Evolutionary conservation across 53 echinoderm and acorn worm species (phyloP).

Genomic region (Luidia sarsii): DNA sequence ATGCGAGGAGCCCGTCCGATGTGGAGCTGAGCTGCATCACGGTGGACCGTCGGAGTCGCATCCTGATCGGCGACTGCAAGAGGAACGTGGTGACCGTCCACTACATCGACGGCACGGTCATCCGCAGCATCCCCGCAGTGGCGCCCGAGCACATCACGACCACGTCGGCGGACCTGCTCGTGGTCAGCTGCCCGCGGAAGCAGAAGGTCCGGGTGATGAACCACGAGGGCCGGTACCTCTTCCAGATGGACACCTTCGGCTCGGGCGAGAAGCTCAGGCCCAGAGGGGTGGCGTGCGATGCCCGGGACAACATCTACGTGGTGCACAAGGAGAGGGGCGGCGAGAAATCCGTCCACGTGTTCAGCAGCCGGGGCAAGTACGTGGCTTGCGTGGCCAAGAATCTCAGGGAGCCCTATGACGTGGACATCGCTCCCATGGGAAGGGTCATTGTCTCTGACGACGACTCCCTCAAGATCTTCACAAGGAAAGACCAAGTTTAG

Average conservation of each 20-base stretch:
- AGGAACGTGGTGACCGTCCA: constrained; percentile 72
- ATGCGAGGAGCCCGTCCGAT: constrained; percentile 23
- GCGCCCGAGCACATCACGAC: constrained; percentile 80
- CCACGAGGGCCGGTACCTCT: constrained; percentile 67
- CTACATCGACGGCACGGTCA: constrained; percentile 65
- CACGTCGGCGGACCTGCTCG: constrained; percentile 68
- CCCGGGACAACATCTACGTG: constrained; percentile 80
- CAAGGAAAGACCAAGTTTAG: background rate
- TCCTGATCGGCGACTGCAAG: constrained; percentile 78
- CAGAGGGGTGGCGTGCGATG: constrained; percentile 80
- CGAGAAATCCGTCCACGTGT: constrained; percentile 88
- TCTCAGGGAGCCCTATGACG: constrained; percentile 85
- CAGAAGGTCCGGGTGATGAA: constrained; percentile 89
- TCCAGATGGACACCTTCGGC: constrained; percentile 81
- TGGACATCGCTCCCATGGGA: constrained; percentile 69
- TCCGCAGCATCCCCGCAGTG: constrained; percentile 73
- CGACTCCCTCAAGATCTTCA: constrained; percentile 76
- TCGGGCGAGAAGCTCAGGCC: constrained; percentile 80
- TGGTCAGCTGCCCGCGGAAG: constrained; percentile 84
- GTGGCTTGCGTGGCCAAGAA: constrained; percentile 73
- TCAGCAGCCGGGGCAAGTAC: constrained; percentile 67
- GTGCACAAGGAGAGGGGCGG: constrained; percentile 91
- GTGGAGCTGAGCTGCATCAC: constrained; percentile 85
- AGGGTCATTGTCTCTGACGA: constrained; percentile 85
- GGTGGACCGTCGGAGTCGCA: constrained; percentile 80